These are phyloP conservation scores for Phymatocera aterrima DNA, from an alignment of 2,888 invertebrate species.

Conservation along the genomic window DNA sequence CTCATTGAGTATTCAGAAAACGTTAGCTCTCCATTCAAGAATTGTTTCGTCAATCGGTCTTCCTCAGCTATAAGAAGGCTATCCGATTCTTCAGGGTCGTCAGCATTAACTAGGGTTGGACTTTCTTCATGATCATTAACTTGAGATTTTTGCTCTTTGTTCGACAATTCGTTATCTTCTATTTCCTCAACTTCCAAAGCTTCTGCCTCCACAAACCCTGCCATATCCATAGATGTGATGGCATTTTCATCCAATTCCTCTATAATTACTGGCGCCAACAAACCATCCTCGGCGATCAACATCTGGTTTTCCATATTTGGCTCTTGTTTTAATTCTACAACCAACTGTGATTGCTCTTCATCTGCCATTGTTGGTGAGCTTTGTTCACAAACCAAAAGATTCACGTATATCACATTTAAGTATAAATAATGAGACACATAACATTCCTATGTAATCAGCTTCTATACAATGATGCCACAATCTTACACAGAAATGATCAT, in stretches of 20 bases:
- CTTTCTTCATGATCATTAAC: not conserved
- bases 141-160: not conserved
- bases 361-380: slow-evolving; percentile 11
- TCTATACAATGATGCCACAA: no score
- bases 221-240: slow-evolving; percentile 62
- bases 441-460: no score
- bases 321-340: not conserved
- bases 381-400: not conserved
- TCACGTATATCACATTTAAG: not conserved
- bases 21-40: slow-evolving; percentile 83
- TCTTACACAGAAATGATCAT: no score
- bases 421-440: not conserved
- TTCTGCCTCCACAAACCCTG: slow-evolving; percentile 69
- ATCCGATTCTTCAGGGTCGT: slow-evolving; percentile 61
- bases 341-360: not conserved
- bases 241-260: slow-evolving; percentile 68
- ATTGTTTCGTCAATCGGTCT: slow-evolving; percentile 79
- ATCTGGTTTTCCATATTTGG: not conserved
- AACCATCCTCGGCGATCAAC: slow-evolving; percentile 21
- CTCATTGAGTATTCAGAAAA: slow-evolving; percentile 81
- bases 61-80: slow-evolving; percentile 61
- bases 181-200: slow-evolving; percentile 66
- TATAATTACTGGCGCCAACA: slow-evolving; percentile 64
- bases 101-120: not conserved
- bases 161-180: slow-evolving; percentile 47